phyloP scores from a whole-genome alignment of 2,888 invertebrate genomes.

The Cerastoderma edule region DNA sequence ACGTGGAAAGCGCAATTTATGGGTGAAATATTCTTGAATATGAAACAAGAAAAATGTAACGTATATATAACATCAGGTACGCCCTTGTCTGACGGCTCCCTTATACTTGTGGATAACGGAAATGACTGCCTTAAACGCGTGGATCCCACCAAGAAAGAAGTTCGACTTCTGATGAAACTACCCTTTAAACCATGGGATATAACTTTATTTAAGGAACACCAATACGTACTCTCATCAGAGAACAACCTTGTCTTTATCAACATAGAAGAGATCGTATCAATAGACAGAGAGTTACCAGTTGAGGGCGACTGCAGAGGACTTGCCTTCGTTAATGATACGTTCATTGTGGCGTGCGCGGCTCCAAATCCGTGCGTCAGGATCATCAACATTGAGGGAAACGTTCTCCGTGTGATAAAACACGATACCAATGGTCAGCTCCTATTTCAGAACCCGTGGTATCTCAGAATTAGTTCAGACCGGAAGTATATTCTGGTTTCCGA shows the following conservation, averaged over 20 bases:
- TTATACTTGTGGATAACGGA: slow-evolving; percentile 5
- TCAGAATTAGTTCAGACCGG: not conserved
- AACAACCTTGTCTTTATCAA: slow-evolving; percentile 9
- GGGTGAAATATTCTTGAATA: not conserved
- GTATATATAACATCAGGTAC: slow-evolving; percentile 7
- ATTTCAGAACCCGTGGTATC: slow-evolving; percentile 21
- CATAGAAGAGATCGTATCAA: not conserved
- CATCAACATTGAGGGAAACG: not conserved
- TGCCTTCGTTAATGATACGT: not conserved
- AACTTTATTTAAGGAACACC: not conserved
- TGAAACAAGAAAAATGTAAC: slow-evolving; percentile 15
- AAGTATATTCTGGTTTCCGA: slow-evolving; percentile 6
- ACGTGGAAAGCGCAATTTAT: slow-evolving; percentile 1
- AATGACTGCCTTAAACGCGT: slow-evolving; percentile 1
- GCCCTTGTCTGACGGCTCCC: not conserved
- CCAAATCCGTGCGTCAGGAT: slow-evolving; percentile 17
- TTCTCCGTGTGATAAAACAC: not conserved
- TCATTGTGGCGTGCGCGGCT: slow-evolving; percentile 11
- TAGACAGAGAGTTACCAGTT: slow-evolving; percentile 4
- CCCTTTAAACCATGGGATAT: slow-evolving; percentile 15
- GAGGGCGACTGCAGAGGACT: slow-evolving; percentile 3
- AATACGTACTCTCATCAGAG: slow-evolving; percentile 10
- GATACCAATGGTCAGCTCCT: not conserved
- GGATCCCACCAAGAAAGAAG: not conserved
- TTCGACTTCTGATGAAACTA: not conserved